Conservation (phyloP, 1,140 invertebrate genomes). For the Drosophila varians region DNA sequence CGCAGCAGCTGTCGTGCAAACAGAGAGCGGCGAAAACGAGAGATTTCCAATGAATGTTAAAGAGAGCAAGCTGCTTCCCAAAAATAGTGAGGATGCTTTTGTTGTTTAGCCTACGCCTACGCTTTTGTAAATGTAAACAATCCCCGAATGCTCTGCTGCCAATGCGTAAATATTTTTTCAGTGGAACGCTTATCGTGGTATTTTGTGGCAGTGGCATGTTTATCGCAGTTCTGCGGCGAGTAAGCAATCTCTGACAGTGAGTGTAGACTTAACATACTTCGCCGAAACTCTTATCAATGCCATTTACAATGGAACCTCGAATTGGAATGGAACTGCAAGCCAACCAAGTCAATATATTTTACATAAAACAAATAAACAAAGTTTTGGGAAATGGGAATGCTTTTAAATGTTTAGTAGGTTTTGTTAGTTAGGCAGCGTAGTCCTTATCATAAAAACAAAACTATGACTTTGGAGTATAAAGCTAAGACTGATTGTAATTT, state of each 20-base stretch:
- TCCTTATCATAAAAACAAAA: too few relatives aligned
- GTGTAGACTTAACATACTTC: neutral
- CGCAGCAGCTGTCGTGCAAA: conserved; percentile 60
- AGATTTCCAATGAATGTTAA: neutral
- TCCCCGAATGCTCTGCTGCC: conserved; percentile 47
- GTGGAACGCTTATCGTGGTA: conserved; percentile 25
- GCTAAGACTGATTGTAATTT: too few relatives aligned
- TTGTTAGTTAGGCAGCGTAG: too few relatives aligned
- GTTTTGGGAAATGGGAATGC: too few relatives aligned
- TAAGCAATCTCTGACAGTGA: conserved; percentile 31
- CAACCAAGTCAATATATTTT: neutral
- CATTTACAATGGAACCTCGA: neutral
- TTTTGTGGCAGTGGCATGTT: conserved; percentile 24
- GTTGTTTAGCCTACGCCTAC: conserved; percentile 17
- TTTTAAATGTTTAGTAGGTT: too few relatives aligned
- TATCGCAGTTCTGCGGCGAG: conserved; percentile 25
- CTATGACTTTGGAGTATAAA: too few relatives aligned
- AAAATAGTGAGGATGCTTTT: conserved; percentile 14
- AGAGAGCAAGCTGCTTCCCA: conserved; percentile 3
- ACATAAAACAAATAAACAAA: neutral
- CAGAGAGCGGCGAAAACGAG: conserved; percentile 26
- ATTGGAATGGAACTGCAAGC: neutral
- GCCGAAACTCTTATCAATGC: neutral
- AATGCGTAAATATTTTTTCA: conserved; percentile 38
- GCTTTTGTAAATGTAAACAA: conserved; percentile 69